Conservation (phyloP, 2,113 vertebrate genomes). For the Hemibagrus wyckioides region DNA sequence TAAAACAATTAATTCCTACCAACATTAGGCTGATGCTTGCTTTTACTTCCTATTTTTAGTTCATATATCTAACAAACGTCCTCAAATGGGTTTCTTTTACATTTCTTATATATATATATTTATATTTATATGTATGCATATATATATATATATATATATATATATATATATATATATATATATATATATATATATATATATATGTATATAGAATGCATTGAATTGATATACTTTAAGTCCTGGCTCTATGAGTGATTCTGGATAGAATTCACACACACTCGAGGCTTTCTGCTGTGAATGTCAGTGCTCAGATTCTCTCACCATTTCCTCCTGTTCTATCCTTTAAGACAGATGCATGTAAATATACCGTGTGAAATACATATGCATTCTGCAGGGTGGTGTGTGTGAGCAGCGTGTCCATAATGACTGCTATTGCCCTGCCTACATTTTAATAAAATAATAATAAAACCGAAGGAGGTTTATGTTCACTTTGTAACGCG, state of each 20-base stretch:
- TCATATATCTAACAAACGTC: not conserved
- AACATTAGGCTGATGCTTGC: not conserved
- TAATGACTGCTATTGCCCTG: conserved; percentile 15
- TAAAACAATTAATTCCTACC: not conserved
- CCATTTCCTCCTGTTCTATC: not conserved
- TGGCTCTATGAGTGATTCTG: not conserved
- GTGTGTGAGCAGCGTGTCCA: not conserved
- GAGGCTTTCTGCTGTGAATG: not conserved
- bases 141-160: not conserved
- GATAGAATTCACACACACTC: not conserved
- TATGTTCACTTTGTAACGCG: not conserved
- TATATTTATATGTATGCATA: too few relatives aligned
- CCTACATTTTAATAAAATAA: not conserved
- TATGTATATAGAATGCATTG: not conserved
- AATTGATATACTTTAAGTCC: conserved; percentile 3
- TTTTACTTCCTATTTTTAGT: not conserved
- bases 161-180: not conserved
- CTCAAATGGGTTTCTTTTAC: not conserved
- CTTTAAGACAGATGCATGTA: conserved; percentile 4
- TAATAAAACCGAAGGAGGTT: not conserved
- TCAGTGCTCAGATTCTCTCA: not conserved
- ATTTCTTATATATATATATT: too few relatives aligned
- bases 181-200: not conserved
- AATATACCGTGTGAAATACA: conserved; percentile 18
- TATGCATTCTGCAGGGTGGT: conserved; percentile 9